Conservation (phyloP, 2,113 vertebrate species). For the Notechis scutatus region DNA sequence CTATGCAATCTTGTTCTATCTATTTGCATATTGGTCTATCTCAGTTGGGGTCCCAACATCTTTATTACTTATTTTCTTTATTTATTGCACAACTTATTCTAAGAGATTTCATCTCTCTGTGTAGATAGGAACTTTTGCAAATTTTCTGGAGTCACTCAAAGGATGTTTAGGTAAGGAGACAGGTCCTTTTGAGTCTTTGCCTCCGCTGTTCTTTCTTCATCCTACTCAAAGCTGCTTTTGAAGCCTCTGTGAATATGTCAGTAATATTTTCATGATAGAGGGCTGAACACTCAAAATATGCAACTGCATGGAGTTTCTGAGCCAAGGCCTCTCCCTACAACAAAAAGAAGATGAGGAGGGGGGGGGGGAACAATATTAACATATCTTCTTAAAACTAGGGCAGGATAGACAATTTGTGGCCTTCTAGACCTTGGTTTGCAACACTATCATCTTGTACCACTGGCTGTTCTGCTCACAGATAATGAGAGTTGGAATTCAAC, state of each 20-base stretch:
- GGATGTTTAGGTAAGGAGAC: constrained; percentile 15
- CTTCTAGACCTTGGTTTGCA: neutral
- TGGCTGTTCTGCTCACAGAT: neutral
- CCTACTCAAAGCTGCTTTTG: constrained; percentile 50
- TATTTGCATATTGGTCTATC: neutral
- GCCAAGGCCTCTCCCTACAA: constrained; percentile 68
- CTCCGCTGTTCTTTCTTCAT: constrained; percentile 18
- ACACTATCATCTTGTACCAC: neutral
- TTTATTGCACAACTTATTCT: too few relatives aligned
- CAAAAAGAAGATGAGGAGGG: too few relatives aligned
- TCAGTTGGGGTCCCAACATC: neutral
- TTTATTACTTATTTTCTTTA: neutral
- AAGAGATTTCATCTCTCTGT: neutral
- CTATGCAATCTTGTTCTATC: neutral
- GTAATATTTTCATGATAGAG: constrained; percentile 64
- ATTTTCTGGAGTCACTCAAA: neutral
- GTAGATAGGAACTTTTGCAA: neutral
- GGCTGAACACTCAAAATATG: constrained; percentile 73
- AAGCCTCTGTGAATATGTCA: constrained; percentile 60
- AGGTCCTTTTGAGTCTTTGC: constrained; percentile 16
- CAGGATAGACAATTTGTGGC: neutral
- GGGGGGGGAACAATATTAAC: neutral
- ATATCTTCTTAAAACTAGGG: neutral
- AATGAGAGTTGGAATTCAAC: neutral
- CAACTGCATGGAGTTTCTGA: constrained; percentile 45